Base-by-base conservation (phyloP, 2,888 invertebrate species). In the Crematogaster levior region DNA sequence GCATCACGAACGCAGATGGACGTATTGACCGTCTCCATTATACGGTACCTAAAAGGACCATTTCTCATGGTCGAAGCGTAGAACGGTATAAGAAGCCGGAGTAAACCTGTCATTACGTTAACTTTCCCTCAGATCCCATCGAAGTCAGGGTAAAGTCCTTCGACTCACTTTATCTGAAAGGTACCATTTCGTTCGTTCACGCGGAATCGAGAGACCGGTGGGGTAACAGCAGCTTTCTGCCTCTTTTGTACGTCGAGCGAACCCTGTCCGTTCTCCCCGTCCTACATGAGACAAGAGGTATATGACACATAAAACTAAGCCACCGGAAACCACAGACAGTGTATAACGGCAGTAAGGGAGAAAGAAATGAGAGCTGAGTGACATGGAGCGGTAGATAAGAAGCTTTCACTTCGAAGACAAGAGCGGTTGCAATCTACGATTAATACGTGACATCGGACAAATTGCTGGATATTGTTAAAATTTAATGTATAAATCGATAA, bases 281-380 rank as follows among this genome's bases (percentile, higher is more conserved):
- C 63, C 18, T 65, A 65, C 24, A 72, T 37, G 37, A 40, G 3
- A 74, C 61, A 24, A 73, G 46, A 46, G 46, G 24, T 46, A 46
- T 65, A 37, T 65, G 51, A 65, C 37, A 65, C 74, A 37, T 65
- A 75, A 75, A 75, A 63, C 48, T 63, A 48, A 68, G 18, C 21
- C 53, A n/a, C 72, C 53, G 37, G 6, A 56, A 66, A 53, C 6
- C 30, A 30, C 34, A 48, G 10, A 61, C 30, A 48, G 21, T 48
- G 63, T 65, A 15, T 43, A 61, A 70, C 43, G 72, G 9, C 21
- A 43, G 37, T 27, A 27, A 63, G 12, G 18, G 24, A 43, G 46
- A 27, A 37, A 43, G 10, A 61, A 77, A 48, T n/a, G 21, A 56
- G 27, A 72, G 12, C 43, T 40, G 30, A 70, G 43, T 24, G 56